Conservation (phyloP, 2,113 vertebrate species). For the Rhinolophus ferrumequinum region DNA sequence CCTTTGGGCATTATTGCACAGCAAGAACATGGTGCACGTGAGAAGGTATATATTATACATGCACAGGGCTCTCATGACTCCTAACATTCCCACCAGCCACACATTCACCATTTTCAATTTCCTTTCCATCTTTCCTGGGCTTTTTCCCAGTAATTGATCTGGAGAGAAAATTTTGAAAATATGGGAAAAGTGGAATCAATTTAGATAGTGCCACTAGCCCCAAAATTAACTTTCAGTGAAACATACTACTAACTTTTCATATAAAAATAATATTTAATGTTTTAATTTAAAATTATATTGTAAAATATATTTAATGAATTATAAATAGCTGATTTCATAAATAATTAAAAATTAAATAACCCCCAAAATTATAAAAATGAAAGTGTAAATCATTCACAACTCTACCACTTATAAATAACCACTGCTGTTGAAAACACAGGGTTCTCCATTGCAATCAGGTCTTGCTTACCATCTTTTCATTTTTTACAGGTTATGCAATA, state of each 20-base stretch:
- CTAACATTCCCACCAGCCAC: background rate
- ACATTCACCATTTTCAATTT: background rate
- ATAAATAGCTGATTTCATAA: background rate
- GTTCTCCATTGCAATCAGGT: background rate
- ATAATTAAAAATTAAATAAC: background rate
- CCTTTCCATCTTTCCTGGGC: background rate
- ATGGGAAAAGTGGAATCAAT: background rate
- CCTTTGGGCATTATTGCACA: background rate
- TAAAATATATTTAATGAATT: background rate
- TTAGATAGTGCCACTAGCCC: background rate
- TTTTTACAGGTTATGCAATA: background rate
- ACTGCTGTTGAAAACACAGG: background rate
- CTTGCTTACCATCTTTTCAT: background rate
- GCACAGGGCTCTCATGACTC: background rate
- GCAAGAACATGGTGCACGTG: fast-evolving
- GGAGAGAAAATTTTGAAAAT: background rate
- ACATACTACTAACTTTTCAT: background rate
- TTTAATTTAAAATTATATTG: background rate
- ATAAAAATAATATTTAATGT: background rate
- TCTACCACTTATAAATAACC: background rate
- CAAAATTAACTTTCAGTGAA: background rate
- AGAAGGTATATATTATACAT: background rate
- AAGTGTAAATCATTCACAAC: background rate
- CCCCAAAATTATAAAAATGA: background rate
- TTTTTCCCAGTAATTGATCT: background rate